Evolutionary conservation across 2,113 vertebrate genomes (phyloP).

Genomic region (Alouatta palliata): DNA sequence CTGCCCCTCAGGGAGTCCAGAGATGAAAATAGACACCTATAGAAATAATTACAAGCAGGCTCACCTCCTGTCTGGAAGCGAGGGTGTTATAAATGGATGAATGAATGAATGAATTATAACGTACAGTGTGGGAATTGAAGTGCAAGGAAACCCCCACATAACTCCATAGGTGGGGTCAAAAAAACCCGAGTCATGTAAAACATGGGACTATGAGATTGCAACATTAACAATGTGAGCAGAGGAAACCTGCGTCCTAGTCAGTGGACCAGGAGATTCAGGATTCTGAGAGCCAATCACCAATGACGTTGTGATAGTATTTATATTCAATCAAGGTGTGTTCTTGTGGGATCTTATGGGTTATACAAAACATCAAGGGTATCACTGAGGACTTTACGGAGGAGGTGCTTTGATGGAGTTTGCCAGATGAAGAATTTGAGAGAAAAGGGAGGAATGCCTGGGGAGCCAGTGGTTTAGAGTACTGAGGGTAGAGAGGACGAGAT

Average conservation of each 20-base stretch:
- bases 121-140: neutral
- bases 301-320: neutral
- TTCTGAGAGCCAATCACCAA: neutral
- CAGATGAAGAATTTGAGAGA: neutral
- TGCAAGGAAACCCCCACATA: neutral
- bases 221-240: neutral
- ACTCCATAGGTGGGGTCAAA: neutral
- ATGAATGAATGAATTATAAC: neutral
- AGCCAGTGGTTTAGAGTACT: neutral
- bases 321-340: neutral
- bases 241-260: neutral
- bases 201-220: neutral
- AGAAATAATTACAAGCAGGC: neutral
- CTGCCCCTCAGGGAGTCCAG: neutral
- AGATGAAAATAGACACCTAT: slow-evolving; percentile 1
- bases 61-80: neutral
- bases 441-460: neutral
- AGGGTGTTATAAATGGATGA: neutral
- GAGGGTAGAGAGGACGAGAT: too few relatives aligned
- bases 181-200: neutral
- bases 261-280: neutral
- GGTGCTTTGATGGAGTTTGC: neutral
- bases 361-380: neutral
- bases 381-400: neutral
- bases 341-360: neutral